Base-by-base conservation (phyloP, 2,113 vertebrate species). In the Megaleporinus macrocephalus region DNA sequence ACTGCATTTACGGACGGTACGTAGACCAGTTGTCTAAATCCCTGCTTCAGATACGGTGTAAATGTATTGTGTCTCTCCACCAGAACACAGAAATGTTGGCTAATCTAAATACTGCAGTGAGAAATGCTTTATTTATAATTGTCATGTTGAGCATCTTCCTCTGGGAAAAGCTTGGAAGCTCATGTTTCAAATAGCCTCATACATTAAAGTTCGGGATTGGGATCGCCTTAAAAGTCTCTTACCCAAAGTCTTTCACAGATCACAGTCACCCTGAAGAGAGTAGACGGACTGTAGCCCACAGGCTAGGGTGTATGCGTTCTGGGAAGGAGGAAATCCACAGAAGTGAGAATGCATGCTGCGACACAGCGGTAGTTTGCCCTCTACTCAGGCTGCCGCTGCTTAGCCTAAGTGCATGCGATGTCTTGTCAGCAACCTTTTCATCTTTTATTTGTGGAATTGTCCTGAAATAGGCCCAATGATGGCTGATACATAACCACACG, bases 391-490 rank as follows among this genome's bases (percentile, higher is more conserved):
- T 36, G 65, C 29, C 68, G 49, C 59, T 53, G 53, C 29, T 73
- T 47, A 79, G 26, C 33, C 76, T 57, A 57, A 66, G 69, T 57
- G 76, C 26, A 66, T 78, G 61, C 15, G 57, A 61, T 74, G 62
- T 68, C 59, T 75, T 57, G 26, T 79, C 76, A 74, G 63, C 59
- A 83, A 36, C 9, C 49, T 74, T 82, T 82, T 59, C 66, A 55
- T 76, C 13, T 44, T 76, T 61, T 76, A 82, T 82, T 76, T 30
- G 15, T 82, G 53, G 65, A 75, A 69, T 76, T 82, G 80, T 76
- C 47, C 73, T 68, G 72, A 81, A 81, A 81, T 55, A 81, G 71
- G 18, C 73, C 72, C 36, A 66, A 27, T 36, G 74, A 36, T 75
- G 73, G 63, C 73, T 30, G 80, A 24, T 44, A 5, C 33, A 33